Evolutionary conservation across 2,797 vertebrate species (phyloP), one percentile per base, ranked within the genome.

Genomic region (Thamnophis elegans): DNA sequence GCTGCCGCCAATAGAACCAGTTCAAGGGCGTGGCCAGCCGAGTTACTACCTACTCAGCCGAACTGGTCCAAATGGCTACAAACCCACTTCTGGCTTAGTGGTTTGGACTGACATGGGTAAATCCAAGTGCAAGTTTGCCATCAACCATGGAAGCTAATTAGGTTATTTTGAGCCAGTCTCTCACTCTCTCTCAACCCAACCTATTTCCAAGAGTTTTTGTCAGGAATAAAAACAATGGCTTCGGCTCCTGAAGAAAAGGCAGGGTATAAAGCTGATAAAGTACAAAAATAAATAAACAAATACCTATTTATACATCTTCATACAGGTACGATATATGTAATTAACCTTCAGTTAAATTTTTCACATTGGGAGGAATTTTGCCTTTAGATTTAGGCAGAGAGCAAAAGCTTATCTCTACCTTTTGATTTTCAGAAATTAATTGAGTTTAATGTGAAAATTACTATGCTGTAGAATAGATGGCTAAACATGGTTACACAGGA

Each of bases 381-480:
- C n/a, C 18, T 89, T 91, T 58, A 42, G 82, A 89, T 94, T 95
- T 91, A 94, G 87, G 42, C 92, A 94, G 36, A 47, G 36, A 82
- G 42, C 94, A 93, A 94, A 94, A 92, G 93, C 47, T 87, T 82
- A 85, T 93, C 94, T 94, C 90, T 93, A 94, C 94, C 91, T 95
- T 62, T 96, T 82, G 93, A 92, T 11, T 93, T 91, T 92, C 94
- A 96, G 93, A 73, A 93, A 82, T 93, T 94, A 96, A 94, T 93
- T 65, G 47, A 73, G 4, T 47, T 86, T 93, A 93, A 94, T 95
- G 94, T 95, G 85, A 91, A 95, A 94, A 95, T 92, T 0, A 93
- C 53, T 94, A 92, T 93, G 94, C 51, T 94, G 92, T 94, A 93
- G 93, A 94, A 95, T 95, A 93, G 90, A 91, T 91, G 94, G 73